Evolutionary conservation across 2,797 vertebrate genomes (phyloP).

Genomic region (Taeniopygia guttata): DNA sequence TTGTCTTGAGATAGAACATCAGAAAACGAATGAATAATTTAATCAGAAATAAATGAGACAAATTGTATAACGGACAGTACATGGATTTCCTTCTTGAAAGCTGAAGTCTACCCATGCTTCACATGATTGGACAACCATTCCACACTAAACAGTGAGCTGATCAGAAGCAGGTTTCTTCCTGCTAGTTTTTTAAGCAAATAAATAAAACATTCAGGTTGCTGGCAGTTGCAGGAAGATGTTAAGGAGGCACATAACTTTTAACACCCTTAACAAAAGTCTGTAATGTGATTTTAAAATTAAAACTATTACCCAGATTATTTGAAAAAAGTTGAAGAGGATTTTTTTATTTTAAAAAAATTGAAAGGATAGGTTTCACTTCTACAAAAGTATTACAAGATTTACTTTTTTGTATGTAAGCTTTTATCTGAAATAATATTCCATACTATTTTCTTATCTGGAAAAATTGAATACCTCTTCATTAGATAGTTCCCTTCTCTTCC

Average conservation of each 20-base stretch:
- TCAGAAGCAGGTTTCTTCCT: slow-evolving; percentile 28
- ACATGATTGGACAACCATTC: slow-evolving; percentile 39
- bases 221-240: slow-evolving; percentile 4
- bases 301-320: background rate
- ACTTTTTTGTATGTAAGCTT: background rate
- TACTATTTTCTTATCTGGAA: background rate
- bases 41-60: slow-evolving; percentile 65
- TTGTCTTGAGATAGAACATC: slow-evolving; percentile 48
- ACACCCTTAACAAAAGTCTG: background rate
- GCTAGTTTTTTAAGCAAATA: slow-evolving; percentile 52
- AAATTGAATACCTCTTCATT: background rate
- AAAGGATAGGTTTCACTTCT: background rate
- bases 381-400: background rate
- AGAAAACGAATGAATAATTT: slow-evolving; percentile 62
- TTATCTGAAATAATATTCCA: background rate
- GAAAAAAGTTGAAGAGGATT: background rate
- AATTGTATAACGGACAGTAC: slow-evolving; percentile 30
- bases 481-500: background rate
- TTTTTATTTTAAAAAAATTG: background rate
- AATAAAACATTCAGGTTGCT: slow-evolving; percentile 40
- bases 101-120: slow-evolving; percentile 41
- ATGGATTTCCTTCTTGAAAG: slow-evolving; percentile 49
- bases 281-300: background rate
- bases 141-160: slow-evolving; percentile 34
- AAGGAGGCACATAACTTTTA: background rate